These are phyloP conservation scores for Diorhabda elongata DNA, from an alignment of 1,140 invertebrate genomes.

Conservation along the genomic window DNA sequence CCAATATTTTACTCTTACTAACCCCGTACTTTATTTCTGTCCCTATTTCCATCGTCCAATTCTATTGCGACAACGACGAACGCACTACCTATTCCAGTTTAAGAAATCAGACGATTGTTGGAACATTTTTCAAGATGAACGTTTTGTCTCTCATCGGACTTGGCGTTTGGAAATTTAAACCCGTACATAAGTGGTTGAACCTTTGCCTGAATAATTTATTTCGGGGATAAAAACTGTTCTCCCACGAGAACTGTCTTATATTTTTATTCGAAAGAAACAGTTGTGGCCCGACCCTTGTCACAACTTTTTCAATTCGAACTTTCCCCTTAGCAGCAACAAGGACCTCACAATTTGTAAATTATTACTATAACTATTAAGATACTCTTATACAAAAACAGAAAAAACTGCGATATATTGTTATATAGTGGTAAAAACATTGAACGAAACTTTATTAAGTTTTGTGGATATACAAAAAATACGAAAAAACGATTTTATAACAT, in stretches of 20 bases:
- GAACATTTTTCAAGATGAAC: constrained; percentile 8
- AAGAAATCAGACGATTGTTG: neutral
- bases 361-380: no score
- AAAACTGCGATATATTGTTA: no score
- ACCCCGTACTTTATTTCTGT: neutral
- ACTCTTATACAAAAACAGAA: no score
- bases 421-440: no score
- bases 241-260: constrained; percentile 11
- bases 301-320: constrained; percentile 1
- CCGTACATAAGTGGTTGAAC: constrained; percentile 13
- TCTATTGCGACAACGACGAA: neutral
- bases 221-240: constrained; percentile 14
- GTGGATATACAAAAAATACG: no score
- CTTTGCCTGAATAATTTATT: constrained; percentile 18
- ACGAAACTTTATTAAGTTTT: no score
- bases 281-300: constrained; percentile 14
- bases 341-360: neutral
- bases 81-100: neutral
- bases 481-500: no score
- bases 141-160: constrained; percentile 8
- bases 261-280: constrained; percentile 15
- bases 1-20: neutral
- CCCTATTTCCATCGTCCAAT: neutral
- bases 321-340: neutral
- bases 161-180: constrained; percentile 13